These are phyloP conservation scores for Acanthacorydalis orientalis DNA, from an alignment of 2,888 invertebrate species.

Conservation along the genomic window DNA sequence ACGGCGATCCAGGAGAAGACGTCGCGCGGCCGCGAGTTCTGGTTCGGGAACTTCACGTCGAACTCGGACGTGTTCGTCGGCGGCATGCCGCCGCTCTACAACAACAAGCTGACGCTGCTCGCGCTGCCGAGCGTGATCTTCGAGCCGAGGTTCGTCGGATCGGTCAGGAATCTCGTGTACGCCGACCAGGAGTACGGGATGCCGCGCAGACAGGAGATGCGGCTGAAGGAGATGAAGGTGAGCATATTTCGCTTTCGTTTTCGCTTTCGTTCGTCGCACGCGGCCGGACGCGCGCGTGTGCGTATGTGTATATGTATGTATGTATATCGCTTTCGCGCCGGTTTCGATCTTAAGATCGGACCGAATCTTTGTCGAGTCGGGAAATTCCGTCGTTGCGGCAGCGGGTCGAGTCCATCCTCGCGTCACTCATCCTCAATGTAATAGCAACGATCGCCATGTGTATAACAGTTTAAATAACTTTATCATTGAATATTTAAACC, in stretches of 20 bases:
- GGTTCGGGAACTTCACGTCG: constrained; percentile 69
- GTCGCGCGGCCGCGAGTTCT: constrained; percentile 75
- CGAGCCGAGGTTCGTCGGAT: constrained; percentile 81
- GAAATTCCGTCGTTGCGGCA: too few relatives aligned
- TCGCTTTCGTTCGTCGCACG: too few relatives aligned
- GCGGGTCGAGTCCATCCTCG: too few relatives aligned
- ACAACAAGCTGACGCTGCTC: constrained; percentile 66
- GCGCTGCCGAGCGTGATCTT: constrained; percentile 84
- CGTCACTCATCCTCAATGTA: too few relatives aligned
- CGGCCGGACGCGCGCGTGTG: too few relatives aligned
- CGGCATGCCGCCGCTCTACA: constrained; percentile 89
- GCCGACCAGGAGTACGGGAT: constrained; percentile 65
- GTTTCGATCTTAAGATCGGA: too few relatives aligned
- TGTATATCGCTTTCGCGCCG: too few relatives aligned
- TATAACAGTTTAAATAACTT: too few relatives aligned
- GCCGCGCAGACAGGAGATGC: constrained; percentile 69
- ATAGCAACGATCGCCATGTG: too few relatives aligned
- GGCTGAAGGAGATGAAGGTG: constrained; percentile 67
- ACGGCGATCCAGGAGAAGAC: constrained; percentile 50
- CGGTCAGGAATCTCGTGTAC: constrained; percentile 81
- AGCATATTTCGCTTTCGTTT: constrained; percentile 11
- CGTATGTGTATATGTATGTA: too few relatives aligned
- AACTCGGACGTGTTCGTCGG: constrained; percentile 92
- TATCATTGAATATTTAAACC: too few relatives aligned
- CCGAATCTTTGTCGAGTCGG: too few relatives aligned